Conservation (phyloP, 2,888 invertebrate species). For the Camptogramma bilineatum region DNA sequence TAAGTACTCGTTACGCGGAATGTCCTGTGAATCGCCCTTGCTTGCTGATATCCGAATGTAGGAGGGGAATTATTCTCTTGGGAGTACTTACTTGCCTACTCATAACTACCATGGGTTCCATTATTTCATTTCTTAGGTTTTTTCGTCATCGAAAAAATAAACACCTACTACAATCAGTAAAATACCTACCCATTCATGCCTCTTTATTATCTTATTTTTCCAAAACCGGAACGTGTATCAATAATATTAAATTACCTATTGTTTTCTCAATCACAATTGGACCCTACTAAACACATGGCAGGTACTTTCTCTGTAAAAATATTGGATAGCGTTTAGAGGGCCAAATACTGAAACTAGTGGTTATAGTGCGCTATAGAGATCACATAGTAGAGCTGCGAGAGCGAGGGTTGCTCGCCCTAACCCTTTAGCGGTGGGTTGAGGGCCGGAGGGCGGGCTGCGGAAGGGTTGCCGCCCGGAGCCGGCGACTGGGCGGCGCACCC, state of each 20-base stretch:
- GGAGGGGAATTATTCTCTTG: conserved; percentile 51
- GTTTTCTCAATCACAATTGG: not conserved
- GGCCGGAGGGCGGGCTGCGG: conserved; percentile 75
- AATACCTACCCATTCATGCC: not conserved
- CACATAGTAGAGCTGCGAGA: conserved; percentile 46
- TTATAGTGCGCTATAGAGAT: conserved; percentile 39
- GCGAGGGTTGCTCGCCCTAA: conserved; percentile 75
- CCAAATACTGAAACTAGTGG: conserved; percentile 19
- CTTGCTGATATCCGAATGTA: conserved; percentile 49
- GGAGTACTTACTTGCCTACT: conserved; percentile 43
- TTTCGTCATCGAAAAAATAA: not conserved
- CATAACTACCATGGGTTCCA: conserved; percentile 31
- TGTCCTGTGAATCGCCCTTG: conserved; percentile 54
- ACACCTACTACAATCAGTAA: not conserved
- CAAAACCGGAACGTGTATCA: not conserved
- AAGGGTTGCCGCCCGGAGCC: conserved; percentile 79
- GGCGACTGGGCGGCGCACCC: conserved; percentile 60
- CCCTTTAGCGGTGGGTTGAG: conserved; percentile 76
- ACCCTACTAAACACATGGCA: not conserved
- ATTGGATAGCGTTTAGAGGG: not conserved
- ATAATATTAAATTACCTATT: not conserved
- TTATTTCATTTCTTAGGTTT: not conserved
- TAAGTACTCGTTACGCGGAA: conserved; percentile 71
- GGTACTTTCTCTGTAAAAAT: conserved; percentile 5
- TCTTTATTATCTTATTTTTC: not conserved